A percentile compares a stretch with the other conserved stretches of the same genome.
Conservation (phyloP, 2,888 invertebrate genomes). For the Torymus texanus region DNA sequence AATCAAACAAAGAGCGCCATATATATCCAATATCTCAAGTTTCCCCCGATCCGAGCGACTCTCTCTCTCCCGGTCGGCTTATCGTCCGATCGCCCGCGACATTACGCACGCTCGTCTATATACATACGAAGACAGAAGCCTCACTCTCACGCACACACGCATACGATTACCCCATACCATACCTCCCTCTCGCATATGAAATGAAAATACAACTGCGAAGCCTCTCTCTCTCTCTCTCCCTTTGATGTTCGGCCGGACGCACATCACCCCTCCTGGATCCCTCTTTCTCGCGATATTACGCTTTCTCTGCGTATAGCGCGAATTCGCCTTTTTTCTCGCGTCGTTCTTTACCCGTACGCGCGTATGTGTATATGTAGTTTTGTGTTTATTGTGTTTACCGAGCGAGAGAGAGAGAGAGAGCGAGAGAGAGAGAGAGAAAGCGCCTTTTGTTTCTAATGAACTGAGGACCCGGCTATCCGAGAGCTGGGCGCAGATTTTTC, state of each 20-base stretch:
- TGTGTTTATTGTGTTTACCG: conserved; percentile 35
- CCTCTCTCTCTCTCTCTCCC: conserved; percentile 1
- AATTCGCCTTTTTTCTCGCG: not conserved
- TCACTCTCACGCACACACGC: too few relatives aligned
- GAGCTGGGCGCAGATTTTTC: not conserved
- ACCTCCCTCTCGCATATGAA: conserved; percentile 28
- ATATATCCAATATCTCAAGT: too few relatives aligned
- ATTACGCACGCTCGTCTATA: conserved; percentile 5
- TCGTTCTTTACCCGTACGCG: not conserved
- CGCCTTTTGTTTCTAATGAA: conserved; percentile 52
- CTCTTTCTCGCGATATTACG: conserved; percentile 26
- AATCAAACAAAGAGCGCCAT: too few relatives aligned
- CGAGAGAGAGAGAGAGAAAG: conserved; percentile 3
- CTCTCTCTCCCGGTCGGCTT: not conserved
- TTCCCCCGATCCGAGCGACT: too few relatives aligned
- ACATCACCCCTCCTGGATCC: not conserved
- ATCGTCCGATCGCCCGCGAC: conserved; percentile 13
- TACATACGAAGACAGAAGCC: too few relatives aligned
- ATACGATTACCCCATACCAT: too few relatives aligned
- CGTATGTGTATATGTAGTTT: not conserved
- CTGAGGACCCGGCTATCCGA: not conserved
- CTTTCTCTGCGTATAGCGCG: too few relatives aligned
- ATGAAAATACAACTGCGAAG: conserved; percentile 27
- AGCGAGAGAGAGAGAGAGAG: not conserved
- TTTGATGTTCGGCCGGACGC: conserved; percentile 36